phyloP scores from a whole-genome alignment of 1,140 invertebrate species.

The Atopsyche davidsoni region DNA sequence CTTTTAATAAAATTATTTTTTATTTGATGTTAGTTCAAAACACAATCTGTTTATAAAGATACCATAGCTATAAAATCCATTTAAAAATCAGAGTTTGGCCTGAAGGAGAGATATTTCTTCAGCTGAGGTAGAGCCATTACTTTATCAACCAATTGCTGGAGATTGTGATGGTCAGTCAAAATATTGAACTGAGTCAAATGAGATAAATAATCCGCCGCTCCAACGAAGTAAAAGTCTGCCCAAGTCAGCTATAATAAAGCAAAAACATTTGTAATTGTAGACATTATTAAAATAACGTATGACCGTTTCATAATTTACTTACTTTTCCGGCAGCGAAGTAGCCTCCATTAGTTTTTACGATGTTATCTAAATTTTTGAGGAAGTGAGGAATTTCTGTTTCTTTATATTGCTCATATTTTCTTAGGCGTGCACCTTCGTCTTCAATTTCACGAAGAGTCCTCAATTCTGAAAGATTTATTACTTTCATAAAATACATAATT shows the following conservation, averaged over 20 bases:
- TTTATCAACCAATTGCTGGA: constrained; percentile 32
- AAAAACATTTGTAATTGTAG: background rate
- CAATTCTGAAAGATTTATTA: constrained; percentile 25
- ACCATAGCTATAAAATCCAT: constrained; percentile 3
- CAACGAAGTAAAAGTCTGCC: constrained; percentile 33
- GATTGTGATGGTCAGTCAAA: constrained; percentile 28
- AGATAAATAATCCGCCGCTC: constrained; percentile 27
- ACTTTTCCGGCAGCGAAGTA: constrained; percentile 39
- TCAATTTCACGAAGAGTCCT: constrained; percentile 17
- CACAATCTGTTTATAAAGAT: too few species aligned
- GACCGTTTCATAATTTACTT: constrained; percentile 6
- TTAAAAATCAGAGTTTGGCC: constrained; percentile 30
- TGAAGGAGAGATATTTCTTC: constrained; percentile 34
- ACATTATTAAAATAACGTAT: background rate
- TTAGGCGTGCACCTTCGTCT: constrained; percentile 11
- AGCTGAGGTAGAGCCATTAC: constrained; percentile 35
- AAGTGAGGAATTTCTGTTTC: constrained; percentile 34
- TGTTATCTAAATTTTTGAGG: constrained; percentile 36
- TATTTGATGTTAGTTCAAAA: too few species aligned
- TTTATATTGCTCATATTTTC: constrained; percentile 21
- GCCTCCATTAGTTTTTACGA: constrained; percentile 34
- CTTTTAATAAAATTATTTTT: constrained; percentile 4
- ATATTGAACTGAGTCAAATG: constrained; percentile 16
- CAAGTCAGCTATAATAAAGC: constrained; percentile 30
- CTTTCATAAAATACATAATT: too few species aligned